These are phyloP conservation scores for Altica lythri DNA, from an alignment of 2,888 invertebrate species.

Conservation along the genomic window DNA sequence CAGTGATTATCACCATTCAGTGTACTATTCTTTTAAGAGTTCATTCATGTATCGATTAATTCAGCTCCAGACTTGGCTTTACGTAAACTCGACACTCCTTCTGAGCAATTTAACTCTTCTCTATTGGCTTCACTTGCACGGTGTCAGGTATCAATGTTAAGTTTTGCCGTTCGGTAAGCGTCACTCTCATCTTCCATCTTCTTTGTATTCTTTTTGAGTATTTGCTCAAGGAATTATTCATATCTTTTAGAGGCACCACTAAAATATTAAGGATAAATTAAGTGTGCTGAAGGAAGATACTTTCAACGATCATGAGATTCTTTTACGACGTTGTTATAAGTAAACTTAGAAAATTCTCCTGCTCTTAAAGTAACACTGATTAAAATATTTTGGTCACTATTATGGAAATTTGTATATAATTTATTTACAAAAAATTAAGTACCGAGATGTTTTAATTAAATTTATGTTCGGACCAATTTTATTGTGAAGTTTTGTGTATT, in stretches of 20 bases:
- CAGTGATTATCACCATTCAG: background rate
- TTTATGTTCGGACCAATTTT: too few relatives aligned
- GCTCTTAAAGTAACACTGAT: too few relatives aligned
- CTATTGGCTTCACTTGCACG: constrained; percentile 21
- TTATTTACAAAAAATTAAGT: too few relatives aligned
- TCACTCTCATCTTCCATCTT: constrained; percentile 10
- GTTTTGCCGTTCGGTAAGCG: constrained; percentile 12
- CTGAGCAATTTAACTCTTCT: constrained; percentile 9
- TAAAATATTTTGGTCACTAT: too few relatives aligned
- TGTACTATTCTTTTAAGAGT: background rate
- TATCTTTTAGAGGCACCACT: constrained; percentile 5
- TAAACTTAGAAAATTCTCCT: too few relatives aligned
- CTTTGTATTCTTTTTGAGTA: constrained; percentile 10
- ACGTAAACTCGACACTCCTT: background rate
- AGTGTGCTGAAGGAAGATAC: too few relatives aligned
- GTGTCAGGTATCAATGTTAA: constrained; percentile 19
- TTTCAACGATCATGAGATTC: too few relatives aligned
- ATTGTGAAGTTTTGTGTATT: too few relatives aligned
- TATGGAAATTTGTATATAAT: too few relatives aligned
- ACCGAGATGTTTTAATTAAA: too few relatives aligned
- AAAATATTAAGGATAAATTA: constrained; percentile 12
- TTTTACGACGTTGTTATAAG: too few relatives aligned
- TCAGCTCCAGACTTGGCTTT: background rate
- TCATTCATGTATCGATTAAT: background rate
- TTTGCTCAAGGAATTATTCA: constrained; percentile 16